These are phyloP conservation scores for Aplochiton taeniatus DNA, from an alignment of 2,797 vertebrate genomes.

Conservation along the genomic window DNA sequence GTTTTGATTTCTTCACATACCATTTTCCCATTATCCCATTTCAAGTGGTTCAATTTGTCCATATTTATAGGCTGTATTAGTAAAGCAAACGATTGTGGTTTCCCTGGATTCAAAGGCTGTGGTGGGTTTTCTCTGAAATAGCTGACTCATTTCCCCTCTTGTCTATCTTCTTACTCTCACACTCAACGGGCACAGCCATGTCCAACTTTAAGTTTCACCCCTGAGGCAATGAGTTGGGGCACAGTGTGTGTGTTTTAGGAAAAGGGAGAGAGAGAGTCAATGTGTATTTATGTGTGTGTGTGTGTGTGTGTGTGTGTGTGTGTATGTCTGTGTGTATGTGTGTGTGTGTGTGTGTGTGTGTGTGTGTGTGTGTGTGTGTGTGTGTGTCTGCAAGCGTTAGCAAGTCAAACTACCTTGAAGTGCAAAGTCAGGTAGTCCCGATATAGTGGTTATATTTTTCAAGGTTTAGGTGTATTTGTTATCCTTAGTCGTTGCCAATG, in stretches of 20 bases:
- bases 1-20: background rate
- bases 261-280: background rate
- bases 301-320: background rate
- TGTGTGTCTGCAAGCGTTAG: conserved; percentile 4
- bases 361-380: conserved; percentile 6
- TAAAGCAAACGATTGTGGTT: background rate
- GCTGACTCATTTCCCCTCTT: conserved; percentile 12
- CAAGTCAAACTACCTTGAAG: background rate
- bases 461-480: background rate
- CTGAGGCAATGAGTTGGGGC: background rate
- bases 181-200: background rate
- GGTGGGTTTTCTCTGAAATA: conserved; percentile 7
- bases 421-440: background rate
- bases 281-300: background rate
- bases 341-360: background rate
- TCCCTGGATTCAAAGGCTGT: background rate
- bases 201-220: too few species aligned
- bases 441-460: background rate
- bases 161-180: background rate
- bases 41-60: background rate
- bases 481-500: too few species aligned
- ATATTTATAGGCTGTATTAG: background rate
- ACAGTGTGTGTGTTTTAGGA: background rate
- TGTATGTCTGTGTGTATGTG: background rate
- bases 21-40: background rate